Conservation (phyloP, 2,797 vertebrate species). For the Capromys pilorides region DNA sequence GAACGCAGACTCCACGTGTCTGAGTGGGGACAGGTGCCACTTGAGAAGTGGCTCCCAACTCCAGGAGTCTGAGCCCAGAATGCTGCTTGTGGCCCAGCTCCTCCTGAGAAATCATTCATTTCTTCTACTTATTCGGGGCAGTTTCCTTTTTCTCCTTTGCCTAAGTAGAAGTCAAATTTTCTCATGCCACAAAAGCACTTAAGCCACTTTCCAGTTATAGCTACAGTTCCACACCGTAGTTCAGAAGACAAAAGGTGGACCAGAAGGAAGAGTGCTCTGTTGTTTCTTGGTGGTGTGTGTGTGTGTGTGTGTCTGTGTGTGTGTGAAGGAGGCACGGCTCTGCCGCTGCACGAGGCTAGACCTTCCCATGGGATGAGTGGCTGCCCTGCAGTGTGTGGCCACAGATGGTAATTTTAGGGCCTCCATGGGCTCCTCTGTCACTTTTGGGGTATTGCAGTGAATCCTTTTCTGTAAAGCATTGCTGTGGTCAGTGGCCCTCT, state of each 20-base stretch:
- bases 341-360: background rate
- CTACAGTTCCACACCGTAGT: background rate
- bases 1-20: background rate
- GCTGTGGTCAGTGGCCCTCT: background rate
- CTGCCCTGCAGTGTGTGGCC: background rate
- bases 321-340: background rate
- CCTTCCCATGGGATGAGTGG: fast-evolving
- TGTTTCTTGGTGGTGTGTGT: background rate
- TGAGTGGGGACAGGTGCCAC: background rate
- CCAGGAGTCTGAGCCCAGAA: background rate
- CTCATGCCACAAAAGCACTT: background rate
- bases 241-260: background rate
- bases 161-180: background rate
- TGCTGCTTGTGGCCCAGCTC: fast-evolving
- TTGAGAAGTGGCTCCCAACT: background rate
- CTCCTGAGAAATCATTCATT: background rate
- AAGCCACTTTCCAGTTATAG: background rate
- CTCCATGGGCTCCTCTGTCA: too few species aligned
- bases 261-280: background rate
- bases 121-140: background rate
- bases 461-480: background rate
- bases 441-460: background rate
- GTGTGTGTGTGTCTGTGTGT: background rate
- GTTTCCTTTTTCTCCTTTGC: background rate
- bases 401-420: background rate